phyloP scores from a whole-genome alignment of 2,797 vertebrate genomes.

The Pantherophis alleghaniensis region DNA sequence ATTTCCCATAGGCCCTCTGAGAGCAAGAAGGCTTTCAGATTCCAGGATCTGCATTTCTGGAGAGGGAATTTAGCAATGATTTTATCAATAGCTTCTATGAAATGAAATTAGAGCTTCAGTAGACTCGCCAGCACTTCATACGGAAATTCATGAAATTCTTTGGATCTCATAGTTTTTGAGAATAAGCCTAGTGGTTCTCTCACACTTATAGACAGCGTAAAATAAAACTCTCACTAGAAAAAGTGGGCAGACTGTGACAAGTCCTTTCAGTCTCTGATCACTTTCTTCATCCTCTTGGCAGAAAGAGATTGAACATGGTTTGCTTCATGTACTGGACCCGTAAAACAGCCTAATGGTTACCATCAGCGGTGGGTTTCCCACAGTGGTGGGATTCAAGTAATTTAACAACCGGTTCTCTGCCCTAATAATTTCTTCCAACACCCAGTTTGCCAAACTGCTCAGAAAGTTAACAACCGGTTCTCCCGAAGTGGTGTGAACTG shows the following conservation, averaged over 20 bases:
- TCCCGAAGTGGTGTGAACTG: no score
- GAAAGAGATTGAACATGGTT: neutral
- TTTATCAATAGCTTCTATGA: neutral
- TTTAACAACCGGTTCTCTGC: no score
- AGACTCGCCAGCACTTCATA: neutral
- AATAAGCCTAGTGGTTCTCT: neutral
- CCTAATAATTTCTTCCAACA: no score
- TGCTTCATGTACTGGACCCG: neutral
- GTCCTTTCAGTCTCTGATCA: neutral
- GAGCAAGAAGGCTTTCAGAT: neutral
- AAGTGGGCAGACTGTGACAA: neutral
- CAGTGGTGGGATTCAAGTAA: no score
- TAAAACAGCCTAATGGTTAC: neutral
- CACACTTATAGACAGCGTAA: neutral
- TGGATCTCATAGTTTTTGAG: neutral
- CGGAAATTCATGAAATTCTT: neutral
- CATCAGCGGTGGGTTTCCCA: no score
- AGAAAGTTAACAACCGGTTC: no score
- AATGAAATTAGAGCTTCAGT: neutral
- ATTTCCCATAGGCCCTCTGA: neutral
- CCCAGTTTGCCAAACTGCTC: no score
- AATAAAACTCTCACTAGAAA: neutral
- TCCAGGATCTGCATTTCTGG: neutral
- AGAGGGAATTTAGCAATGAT: neutral
- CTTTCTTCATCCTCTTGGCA: neutral